phyloP scores from a whole-genome alignment of 2,888 invertebrate genomes.

The Cerceris ruficornis region DNA sequence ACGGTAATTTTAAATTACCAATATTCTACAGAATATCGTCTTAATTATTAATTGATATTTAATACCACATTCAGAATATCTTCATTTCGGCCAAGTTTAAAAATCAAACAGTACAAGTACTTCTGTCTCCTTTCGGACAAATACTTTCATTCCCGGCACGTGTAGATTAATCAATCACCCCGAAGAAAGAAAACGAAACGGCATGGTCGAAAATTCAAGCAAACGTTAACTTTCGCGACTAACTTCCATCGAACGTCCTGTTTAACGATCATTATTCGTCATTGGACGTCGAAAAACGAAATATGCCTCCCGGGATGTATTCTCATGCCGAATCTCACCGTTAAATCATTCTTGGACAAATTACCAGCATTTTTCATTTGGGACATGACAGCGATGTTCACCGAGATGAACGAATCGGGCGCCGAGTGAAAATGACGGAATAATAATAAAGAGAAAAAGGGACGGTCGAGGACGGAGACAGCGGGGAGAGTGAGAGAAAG shows the following conservation, averaged over 20 bases:
- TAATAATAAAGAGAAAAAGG: not conserved
- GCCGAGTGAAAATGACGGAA: not conserved
- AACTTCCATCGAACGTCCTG: not conserved
- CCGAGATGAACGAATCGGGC: not conserved
- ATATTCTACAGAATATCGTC: no score
- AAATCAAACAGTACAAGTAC: no score
- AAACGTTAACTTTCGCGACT: no score
- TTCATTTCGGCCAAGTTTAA: no score
- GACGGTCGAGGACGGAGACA: not conserved
- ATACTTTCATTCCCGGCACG: no score
- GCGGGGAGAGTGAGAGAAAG: conserved; percentile 26
- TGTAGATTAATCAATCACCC: no score
- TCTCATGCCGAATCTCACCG: conserved; percentile 24
- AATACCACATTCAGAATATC: no score
- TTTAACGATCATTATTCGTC: conserved; percentile 20
- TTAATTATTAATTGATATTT: no score
- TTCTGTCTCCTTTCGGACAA: no score
- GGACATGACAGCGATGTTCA: not conserved
- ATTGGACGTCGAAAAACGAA: conserved; percentile 20
- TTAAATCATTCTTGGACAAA: conserved; percentile 20
- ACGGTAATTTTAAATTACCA: no score
- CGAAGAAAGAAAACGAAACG: no score
- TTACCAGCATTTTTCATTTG: conserved; percentile 22
- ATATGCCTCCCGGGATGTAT: not conserved
- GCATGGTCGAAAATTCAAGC: no score